These are phyloP conservation scores for Paedocypris micromegethes DNA, from an alignment of 2,797 vertebrate species.

Conservation along the genomic window DNA sequence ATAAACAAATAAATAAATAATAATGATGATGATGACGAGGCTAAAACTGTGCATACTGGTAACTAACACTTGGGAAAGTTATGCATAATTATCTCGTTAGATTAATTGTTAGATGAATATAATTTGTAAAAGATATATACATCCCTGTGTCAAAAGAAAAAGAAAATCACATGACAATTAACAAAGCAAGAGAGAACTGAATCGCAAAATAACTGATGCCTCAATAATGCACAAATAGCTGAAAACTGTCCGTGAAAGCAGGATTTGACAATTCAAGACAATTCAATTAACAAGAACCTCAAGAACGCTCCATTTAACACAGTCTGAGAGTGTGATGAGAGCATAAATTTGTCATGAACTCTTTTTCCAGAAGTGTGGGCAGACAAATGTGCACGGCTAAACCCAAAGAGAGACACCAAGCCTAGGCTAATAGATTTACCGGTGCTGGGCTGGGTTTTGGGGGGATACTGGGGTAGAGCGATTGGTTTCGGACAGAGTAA, in stretches of 20 bases:
- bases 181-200: too few relatives aligned
- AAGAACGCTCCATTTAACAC: slow-evolving; percentile 24
- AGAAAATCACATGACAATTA: too few relatives aligned
- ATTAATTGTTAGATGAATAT: too few relatives aligned
- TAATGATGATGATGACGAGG: too few relatives aligned
- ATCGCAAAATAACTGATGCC: too few relatives aligned
- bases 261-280: slow-evolving; percentile 20
- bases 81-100: too few relatives aligned
- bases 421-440: slow-evolving; percentile 29
- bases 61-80: too few relatives aligned
- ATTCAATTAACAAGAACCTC: slow-evolving; percentile 25
- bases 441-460: slow-evolving; percentile 21
- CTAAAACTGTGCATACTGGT: too few relatives aligned
- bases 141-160: too few relatives aligned
- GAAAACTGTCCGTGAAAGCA: slow-evolving; percentile 4
- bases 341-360: neutral
- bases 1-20: too few relatives aligned
- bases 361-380: slow-evolving; percentile 18
- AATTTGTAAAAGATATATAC: too few relatives aligned
- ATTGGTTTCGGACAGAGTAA: slow-evolving; percentile 32
- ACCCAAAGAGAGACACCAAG: slow-evolving; percentile 17
- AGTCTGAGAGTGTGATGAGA: neutral
- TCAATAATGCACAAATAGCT: slow-evolving; percentile 2
- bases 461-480: slow-evolving; percentile 40
- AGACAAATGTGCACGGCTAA: slow-evolving; percentile 21